phyloP scores from a whole-genome alignment of 2,888 invertebrate genomes.

The Malacosoma neustria region DNA sequence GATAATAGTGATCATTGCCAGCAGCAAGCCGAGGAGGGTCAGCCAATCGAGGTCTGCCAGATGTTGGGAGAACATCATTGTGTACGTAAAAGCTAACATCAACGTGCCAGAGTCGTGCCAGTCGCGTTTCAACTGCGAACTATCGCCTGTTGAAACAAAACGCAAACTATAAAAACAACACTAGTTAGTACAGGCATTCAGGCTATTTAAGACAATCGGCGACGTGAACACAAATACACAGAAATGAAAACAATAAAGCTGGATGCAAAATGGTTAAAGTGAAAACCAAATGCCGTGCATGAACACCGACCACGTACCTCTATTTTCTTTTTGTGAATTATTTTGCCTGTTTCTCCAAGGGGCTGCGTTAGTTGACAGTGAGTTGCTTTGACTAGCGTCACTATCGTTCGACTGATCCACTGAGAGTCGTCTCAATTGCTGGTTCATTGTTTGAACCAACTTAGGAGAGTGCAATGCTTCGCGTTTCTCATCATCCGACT shows the following conservation, averaged over 20 bases:
- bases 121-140: slow-evolving; percentile 60
- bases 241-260: slow-evolving; percentile 29
- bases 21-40: slow-evolving; percentile 82
- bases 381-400: slow-evolving; percentile 60
- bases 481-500: slow-evolving; percentile 31
- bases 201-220: slow-evolving; percentile 8
- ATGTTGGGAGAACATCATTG: slow-evolving; percentile 81
- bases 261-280: slow-evolving; percentile 61
- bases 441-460: slow-evolving; percentile 60
- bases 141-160: slow-evolving; percentile 61
- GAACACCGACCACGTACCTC: slow-evolving; percentile 65
- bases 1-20: slow-evolving; percentile 83
- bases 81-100: slow-evolving; percentile 85
- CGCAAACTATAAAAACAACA: slow-evolving; percentile 28
- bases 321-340: slow-evolving; percentile 62
- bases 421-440: slow-evolving; percentile 59
- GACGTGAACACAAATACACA: slow-evolving; percentile 13
- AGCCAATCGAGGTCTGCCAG: slow-evolving; percentile 83
- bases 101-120: slow-evolving; percentile 79
- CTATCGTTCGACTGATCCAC: slow-evolving; percentile 48
- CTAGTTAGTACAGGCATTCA: slow-evolving; percentile 8
- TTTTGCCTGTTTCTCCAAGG: slow-evolving; percentile 69
- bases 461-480: slow-evolving; percentile 64
- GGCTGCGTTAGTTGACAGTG: slow-evolving; percentile 60
- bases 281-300: slow-evolving; percentile 66